A percentile compares a stretch with the other conserved stretches of the same genome.
Conservation (phyloP, 1,140 invertebrate species). For the Cyclina sinensis region DNA sequence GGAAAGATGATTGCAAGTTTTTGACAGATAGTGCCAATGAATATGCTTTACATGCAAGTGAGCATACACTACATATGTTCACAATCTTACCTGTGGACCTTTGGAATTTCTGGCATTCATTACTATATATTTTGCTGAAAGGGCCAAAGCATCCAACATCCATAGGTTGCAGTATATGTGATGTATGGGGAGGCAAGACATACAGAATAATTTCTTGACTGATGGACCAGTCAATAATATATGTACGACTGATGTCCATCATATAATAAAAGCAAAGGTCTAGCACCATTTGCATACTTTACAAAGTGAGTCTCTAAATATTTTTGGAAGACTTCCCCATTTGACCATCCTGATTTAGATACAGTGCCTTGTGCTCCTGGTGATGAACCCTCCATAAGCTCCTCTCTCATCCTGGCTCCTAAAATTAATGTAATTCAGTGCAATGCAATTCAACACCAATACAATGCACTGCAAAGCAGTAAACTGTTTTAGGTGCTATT, state of each 20-base stretch:
- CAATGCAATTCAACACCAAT: too few species aligned
- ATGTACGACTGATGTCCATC: slow-evolving; percentile 22
- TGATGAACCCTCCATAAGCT: not conserved
- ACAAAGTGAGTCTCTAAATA: slow-evolving; percentile 31
- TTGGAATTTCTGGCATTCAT: slow-evolving; percentile 1
- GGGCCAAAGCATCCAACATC: slow-evolving; percentile 54
- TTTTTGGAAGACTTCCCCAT: slow-evolving; percentile 19
- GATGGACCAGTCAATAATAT: slow-evolving; percentile 49
- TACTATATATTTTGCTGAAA: slow-evolving; percentile 37
- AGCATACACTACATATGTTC: not conserved
- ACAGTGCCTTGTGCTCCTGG: slow-evolving; percentile 40
- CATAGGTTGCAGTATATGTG: slow-evolving; percentile 53
- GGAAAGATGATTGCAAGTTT: slow-evolving; percentile 42
- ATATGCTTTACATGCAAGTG: slow-evolving; percentile 30
- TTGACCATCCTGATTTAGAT: slow-evolving; percentile 48
- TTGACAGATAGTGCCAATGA: not conserved
- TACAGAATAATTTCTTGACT: slow-evolving; percentile 42
- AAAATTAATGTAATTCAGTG: too few species aligned
- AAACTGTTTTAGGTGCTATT: too few species aligned
- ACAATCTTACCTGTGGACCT: not conserved
- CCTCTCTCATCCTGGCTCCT: not conserved
- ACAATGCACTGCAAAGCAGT: too few species aligned
- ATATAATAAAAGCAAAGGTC: not conserved
- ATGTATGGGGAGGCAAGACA: slow-evolving; percentile 52
- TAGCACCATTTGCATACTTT: not conserved